Evolutionary conservation across 2,797 vertebrate genomes (phyloP), one percentile per base, ranked within the genome.

Genomic region (Semaprochilodus insignis): DNA sequence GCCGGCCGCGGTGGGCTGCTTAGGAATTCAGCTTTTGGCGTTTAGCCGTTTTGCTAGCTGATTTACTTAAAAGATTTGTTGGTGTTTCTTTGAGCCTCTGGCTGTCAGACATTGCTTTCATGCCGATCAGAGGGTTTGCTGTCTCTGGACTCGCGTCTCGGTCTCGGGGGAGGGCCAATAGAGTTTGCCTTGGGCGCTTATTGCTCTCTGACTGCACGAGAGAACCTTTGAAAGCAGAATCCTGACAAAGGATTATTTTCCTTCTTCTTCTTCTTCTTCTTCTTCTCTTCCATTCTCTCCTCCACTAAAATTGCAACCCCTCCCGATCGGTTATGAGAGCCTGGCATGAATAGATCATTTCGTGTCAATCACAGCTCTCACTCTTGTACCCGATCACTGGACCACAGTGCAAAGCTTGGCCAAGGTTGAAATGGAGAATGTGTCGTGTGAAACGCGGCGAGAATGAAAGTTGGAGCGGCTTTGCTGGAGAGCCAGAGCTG

Each of bases 161-260:
- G 52, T 83, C 83, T 87, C 76, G 4, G 54, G 85, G 85, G 85
- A 86, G 52, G 83, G 34, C 77, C 72, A 60, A 77, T 72, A 81
- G 65, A 84, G 55, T 88, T 83, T 81, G 83, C 87, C 85, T 83
- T 71, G 34, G 83, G 85, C 87, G 69, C 83, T 82, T 85, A 84
- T 81, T 85, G 74, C 71, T 79, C 76, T 69, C 40, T 40, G 78
- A 25, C 80, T 67, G 76, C 63, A 78, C 80, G 31, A 40, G 66
- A 62, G 62, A 84, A 85, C 3, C 76, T 81, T 77, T 55, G 36
- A 78, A 77, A 78, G 59, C 27, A 7, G 79, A 77, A 55, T 77
- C 78, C 74, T 40, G 51, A 81, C 57, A 67, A 67, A 74, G 65
- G 48, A 71, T 83, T 72, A 44, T 55, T 31, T 67, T 67, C 40